These are phyloP conservation scores for Sylvietta virens DNA, from an alignment of 2,113 vertebrate species.

Conservation along the genomic window DNA sequence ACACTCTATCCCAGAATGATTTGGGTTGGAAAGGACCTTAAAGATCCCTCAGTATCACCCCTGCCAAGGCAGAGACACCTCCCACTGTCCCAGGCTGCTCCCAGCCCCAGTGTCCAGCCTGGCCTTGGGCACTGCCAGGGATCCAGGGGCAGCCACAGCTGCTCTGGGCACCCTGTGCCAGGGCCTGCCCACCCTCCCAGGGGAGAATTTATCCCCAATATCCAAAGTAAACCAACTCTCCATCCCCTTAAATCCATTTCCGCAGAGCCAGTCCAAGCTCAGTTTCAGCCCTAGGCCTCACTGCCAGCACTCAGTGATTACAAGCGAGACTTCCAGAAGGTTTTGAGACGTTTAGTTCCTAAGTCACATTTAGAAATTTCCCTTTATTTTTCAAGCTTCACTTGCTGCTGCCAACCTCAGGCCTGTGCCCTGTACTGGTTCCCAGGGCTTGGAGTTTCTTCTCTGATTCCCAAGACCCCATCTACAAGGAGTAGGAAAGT, in stretches of 20 bases:
- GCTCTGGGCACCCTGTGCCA: not conserved
- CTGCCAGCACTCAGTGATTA: not conserved
- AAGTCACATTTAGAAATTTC: not conserved
- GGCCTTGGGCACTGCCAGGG: not conserved
- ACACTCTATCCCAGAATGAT: not conserved
- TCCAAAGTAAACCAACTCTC: not conserved
- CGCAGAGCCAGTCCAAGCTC: not conserved
- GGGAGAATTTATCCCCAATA: not conserved
- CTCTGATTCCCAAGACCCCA: not conserved
- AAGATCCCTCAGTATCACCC: rapidly evolving
- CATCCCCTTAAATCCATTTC: not conserved
- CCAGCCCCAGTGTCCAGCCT: not conserved
- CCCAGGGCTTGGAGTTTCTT: not conserved
- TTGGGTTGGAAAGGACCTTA: not conserved
- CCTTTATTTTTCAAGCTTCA: not conserved
- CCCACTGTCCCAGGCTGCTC: not conserved
- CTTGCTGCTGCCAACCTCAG: not conserved
- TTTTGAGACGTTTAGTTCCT: not conserved
- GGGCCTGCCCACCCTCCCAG: rapidly evolving
- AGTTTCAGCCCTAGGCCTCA: not conserved
- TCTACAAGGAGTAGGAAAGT: not conserved
- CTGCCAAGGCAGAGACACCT: not conserved
- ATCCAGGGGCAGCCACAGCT: not conserved
- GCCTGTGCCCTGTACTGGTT: not conserved
- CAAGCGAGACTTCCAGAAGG: not conserved